Conservation (phyloP, 2,113 vertebrate species). For the Prochilodus magdalenae region DNA sequence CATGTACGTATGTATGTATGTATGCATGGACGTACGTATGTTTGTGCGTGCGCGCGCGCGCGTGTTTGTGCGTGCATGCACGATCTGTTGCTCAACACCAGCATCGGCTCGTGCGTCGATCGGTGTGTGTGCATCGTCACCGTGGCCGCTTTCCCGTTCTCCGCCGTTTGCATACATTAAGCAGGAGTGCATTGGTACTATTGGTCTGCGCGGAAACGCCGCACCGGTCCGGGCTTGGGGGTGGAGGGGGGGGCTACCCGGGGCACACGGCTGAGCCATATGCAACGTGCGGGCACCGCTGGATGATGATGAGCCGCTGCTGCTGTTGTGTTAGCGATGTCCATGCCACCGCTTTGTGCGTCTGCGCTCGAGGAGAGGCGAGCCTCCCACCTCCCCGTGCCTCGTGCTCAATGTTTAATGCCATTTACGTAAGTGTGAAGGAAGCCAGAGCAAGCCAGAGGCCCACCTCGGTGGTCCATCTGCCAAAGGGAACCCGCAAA, state of each 20-base stretch:
- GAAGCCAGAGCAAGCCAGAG: slow-evolving; percentile 15
- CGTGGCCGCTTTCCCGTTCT: too few relatives aligned
- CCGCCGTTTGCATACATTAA: slow-evolving; percentile 3
- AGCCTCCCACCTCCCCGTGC: neutral
- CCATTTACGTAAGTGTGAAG: slow-evolving; percentile 52
- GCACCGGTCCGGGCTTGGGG: too few relatives aligned
- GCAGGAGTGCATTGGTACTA: neutral
- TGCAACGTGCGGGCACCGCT: too few relatives aligned
- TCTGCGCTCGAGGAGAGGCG: slow-evolving; percentile 51
- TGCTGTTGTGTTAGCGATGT: too few relatives aligned
- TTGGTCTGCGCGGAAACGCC: neutral
- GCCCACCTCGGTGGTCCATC: slow-evolving; percentile 26
- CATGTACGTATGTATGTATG: slow-evolving; percentile 46
- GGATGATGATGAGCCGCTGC: too few relatives aligned
- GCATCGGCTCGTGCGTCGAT: neutral
- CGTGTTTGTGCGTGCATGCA: slow-evolving; percentile 59
- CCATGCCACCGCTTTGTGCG: too few relatives aligned
- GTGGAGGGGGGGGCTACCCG: too few relatives aligned
- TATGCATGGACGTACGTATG: slow-evolving; percentile 52
- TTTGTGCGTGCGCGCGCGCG: slow-evolving; percentile 54
- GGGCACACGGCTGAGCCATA: too few relatives aligned
- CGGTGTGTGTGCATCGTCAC: neutral
- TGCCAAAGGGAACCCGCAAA: slow-evolving; percentile 2
- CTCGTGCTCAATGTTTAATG: slow-evolving; percentile 48
- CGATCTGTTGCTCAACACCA: slow-evolving; percentile 64